Evolutionary conservation across 2,888 invertebrate genomes (phyloP).

Genomic region (Chrysolina haemoptera): DNA sequence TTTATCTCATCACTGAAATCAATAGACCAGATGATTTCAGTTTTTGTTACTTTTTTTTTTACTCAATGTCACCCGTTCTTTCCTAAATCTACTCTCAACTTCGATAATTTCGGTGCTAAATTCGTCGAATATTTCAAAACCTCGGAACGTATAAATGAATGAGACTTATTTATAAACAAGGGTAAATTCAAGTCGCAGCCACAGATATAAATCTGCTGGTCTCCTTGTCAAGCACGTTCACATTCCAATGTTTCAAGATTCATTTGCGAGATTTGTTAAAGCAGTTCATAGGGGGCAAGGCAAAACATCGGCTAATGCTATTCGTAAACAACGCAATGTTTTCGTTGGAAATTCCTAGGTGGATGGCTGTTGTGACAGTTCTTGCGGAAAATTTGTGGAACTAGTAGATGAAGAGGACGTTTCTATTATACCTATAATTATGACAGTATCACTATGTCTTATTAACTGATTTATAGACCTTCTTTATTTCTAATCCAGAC

Average conservation of each 20-base stretch:
- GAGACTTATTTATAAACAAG: slow-evolving; percentile 42
- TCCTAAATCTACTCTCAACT: no score
- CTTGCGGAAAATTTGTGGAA: neutral
- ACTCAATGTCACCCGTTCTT: no score
- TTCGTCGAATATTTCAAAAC: slow-evolving; percentile 9
- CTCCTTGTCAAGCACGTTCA: slow-evolving; percentile 42
- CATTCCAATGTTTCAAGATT: slow-evolving; percentile 26
- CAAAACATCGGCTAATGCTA: slow-evolving; percentile 2
- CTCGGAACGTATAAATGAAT: slow-evolving; percentile 13
- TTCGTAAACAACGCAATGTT: slow-evolving; percentile 11
- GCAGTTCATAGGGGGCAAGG: slow-evolving; percentile 8
- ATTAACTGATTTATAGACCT: no score
- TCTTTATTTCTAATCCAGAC: no score
- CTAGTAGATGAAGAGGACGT: neutral
- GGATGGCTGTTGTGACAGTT: slow-evolving; percentile 14
- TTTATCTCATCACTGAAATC: no score
- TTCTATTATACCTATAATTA: neutral
- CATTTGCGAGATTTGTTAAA: slow-evolving; percentile 23
- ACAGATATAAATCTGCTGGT: slow-evolving; percentile 42
- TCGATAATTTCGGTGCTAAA: neutral
- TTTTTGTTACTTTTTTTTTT: no score
- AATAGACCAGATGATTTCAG: no score
- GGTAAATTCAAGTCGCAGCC: slow-evolving; percentile 40
- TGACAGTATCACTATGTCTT: neutral
- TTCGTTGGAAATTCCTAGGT: neutral